Conservation (phyloP, 2,797 vertebrate species). For the Anguilla megastoma region DNA sequence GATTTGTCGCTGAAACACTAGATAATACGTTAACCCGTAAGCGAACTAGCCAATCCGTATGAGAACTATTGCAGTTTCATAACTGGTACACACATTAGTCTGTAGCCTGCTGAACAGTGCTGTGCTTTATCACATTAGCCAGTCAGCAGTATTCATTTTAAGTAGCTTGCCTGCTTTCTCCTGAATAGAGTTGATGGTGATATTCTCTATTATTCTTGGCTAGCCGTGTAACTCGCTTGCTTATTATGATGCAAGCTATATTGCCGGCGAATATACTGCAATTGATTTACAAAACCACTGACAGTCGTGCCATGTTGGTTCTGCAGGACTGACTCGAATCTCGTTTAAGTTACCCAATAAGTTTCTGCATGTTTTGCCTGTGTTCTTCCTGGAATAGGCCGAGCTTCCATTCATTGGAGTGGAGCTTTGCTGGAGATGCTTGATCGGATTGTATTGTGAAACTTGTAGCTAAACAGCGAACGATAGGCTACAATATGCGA, state of each 20-base stretch:
- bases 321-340: neutral
- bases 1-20: neutral
- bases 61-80: neutral
- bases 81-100: neutral
- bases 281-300: neutral
- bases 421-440: neutral
- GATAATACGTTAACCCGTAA: neutral
- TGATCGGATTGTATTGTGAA: neutral
- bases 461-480: neutral
- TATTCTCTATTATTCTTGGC: neutral
- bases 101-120: neutral
- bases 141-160: neutral
- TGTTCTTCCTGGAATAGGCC: constrained; percentile 4
- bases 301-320: neutral
- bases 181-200: neutral
- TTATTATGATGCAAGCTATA: neutral
- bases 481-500: neutral
- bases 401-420: neutral
- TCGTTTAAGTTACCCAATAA: neutral
- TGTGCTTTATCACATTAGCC: neutral
- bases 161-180: neutral
- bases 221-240: neutral
- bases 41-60: neutral
- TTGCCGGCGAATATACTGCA: neutral
- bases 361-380: neutral